Evolutionary conservation across 2,888 invertebrate species (phyloP).

Genomic region (Ophion ventricosus): DNA sequence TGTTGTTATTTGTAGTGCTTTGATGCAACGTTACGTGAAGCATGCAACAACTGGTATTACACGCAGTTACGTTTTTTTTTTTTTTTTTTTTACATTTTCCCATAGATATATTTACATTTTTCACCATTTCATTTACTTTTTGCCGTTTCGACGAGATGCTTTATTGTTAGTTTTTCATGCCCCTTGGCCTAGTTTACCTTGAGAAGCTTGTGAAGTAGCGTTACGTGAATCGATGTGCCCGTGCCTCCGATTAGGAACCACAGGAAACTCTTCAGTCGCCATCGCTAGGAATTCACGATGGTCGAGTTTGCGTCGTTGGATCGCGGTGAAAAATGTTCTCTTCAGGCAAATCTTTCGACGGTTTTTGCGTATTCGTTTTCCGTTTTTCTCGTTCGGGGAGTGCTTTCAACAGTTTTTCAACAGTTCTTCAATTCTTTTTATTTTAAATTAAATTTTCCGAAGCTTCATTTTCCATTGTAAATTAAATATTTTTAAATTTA

Average conservation of each 20-base stretch:
- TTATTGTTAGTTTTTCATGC: conserved; percentile 23
- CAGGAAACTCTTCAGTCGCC: neutral
- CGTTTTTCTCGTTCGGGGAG: no score
- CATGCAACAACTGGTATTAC: conserved; percentile 50
- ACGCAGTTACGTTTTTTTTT: conserved; percentile 3
- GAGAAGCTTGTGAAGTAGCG: neutral
- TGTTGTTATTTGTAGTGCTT: conserved; percentile 48
- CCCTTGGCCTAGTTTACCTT: conserved; percentile 7
- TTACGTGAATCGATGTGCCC: neutral
- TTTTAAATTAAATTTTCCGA: no score
- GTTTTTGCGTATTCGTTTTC: no score
- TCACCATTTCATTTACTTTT: conserved; percentile 30
- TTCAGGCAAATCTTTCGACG: no score
- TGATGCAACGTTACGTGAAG: conserved; percentile 31
- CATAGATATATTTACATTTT: conserved; percentile 1
- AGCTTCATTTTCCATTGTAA: no score
- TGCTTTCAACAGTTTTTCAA: no score
- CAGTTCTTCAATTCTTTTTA: no score
- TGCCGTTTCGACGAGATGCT: conserved; percentile 16
- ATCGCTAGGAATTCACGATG: neutral
- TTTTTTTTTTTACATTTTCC: conserved; percentile 13
- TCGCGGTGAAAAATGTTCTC: no score
- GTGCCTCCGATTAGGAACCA: neutral
- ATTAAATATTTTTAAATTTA: no score
- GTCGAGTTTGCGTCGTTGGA: no score